Evolutionary conservation across 2,888 invertebrate genomes (phyloP).

Genomic region (Odontomyia ornata): DNA sequence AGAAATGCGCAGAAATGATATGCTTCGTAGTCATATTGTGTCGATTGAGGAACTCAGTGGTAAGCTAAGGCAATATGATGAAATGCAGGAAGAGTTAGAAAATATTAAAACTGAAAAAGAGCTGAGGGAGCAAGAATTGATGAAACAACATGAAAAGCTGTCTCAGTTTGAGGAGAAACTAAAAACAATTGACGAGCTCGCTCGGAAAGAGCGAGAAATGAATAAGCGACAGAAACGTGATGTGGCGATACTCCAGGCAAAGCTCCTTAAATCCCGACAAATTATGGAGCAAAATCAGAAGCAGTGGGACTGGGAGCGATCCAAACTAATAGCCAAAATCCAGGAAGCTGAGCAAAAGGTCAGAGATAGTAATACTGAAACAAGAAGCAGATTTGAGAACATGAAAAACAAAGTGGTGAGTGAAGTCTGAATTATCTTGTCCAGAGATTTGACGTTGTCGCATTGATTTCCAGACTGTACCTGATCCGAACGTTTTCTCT

Average conservation of each 20-base stretch:
- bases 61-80: constrained; percentile 46
- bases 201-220: constrained; percentile 45
- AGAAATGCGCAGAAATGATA: constrained; percentile 50
- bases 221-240: constrained; percentile 55
- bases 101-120: not conserved
- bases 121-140: not conserved
- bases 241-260: constrained; percentile 59
- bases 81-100: not conserved
- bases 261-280: constrained; percentile 56
- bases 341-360: constrained; percentile 56
- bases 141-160: not conserved
- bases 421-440: constrained; percentile 52
- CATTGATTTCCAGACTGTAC: not conserved
- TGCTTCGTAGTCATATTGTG: constrained; percentile 49
- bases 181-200: constrained; percentile 13
- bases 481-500: no score
- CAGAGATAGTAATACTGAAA: constrained; percentile 66
- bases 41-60: constrained; percentile 48
- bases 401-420: constrained; percentile 85
- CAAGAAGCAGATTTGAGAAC: constrained; percentile 78
- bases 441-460: not conserved
- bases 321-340: constrained; percentile 53
- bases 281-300: constrained; percentile 51
- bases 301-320: constrained; percentile 55
- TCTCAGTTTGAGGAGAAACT: constrained; percentile 34